Conservation (phyloP, 2,113 vertebrate species). For the Alosa alosa region DNA sequence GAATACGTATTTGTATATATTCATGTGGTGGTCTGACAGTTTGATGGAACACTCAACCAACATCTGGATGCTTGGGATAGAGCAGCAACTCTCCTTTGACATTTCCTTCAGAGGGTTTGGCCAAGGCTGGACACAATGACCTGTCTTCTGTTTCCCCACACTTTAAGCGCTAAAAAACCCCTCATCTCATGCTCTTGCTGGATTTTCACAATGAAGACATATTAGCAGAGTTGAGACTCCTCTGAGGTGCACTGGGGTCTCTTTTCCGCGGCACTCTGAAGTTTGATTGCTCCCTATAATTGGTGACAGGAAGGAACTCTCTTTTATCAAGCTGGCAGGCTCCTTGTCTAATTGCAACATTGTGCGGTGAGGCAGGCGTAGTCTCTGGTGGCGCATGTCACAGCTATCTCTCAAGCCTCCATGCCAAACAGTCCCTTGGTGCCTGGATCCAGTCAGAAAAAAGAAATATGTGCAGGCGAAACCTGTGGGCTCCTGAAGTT, state of each 20-base stretch:
- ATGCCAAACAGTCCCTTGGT: not conserved
- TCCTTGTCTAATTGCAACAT: conserved; percentile 35
- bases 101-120: not conserved
- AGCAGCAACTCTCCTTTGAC: not conserved
- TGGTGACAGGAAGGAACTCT: conserved; percentile 16
- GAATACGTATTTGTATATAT: not conserved
- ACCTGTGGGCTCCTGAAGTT: conserved; percentile 34
- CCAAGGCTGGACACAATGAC: not conserved
- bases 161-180: not conserved
- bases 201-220: conserved; percentile 6
- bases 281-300: conserved; percentile 28
- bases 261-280: not conserved
- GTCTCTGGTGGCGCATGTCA: not conserved
- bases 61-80: not conserved
- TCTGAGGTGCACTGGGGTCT: not conserved
- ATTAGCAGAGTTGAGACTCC: not conserved
- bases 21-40: not conserved
- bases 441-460: conserved; percentile 19
- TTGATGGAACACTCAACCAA: not conserved
- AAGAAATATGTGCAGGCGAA: conserved; percentile 7
- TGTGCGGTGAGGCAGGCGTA: conserved; percentile 10
- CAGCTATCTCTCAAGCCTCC: not conserved
- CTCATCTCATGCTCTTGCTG: not conserved
- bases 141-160: not conserved
- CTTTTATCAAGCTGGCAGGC: conserved; percentile 24